Conservation (phyloP, 2,113 vertebrate genomes). For the Oncorhynchus masou region DNA sequence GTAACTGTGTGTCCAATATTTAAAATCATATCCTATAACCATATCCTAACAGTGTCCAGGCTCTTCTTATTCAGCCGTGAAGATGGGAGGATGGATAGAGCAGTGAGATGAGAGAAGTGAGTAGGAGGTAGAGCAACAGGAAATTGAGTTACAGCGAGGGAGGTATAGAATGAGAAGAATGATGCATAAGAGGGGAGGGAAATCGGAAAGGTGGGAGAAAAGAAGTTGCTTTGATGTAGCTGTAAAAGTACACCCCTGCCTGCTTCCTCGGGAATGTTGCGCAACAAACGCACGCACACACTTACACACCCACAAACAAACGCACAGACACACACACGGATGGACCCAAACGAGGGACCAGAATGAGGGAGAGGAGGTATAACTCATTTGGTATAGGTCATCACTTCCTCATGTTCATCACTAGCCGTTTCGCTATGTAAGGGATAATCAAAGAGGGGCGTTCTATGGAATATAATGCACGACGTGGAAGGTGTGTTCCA, state of each 20-base stretch:
- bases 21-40: background rate
- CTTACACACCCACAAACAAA: background rate
- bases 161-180: slow-evolving; percentile 6
- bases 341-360: background rate
- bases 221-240: slow-evolving; percentile 60
- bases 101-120: background rate
- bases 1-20: background rate
- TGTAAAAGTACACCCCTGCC: slow-evolving; percentile 34
- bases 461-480: too few species aligned
- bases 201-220: background rate
- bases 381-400: background rate
- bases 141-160: background rate
- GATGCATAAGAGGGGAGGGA: slow-evolving; percentile 16
- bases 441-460: too few species aligned
- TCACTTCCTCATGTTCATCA: background rate
- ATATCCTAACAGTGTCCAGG: background rate
- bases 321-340: background rate
- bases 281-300: background rate
- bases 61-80: background rate
- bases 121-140: background rate
- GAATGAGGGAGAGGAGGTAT: background rate
- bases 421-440: too few species aligned
- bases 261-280: slow-evolving; percentile 2
- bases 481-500: too few species aligned
- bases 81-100: background rate